Evolutionary conservation across 1,140 invertebrate species (phyloP).

Genomic region (Papilio polytes): DNA sequence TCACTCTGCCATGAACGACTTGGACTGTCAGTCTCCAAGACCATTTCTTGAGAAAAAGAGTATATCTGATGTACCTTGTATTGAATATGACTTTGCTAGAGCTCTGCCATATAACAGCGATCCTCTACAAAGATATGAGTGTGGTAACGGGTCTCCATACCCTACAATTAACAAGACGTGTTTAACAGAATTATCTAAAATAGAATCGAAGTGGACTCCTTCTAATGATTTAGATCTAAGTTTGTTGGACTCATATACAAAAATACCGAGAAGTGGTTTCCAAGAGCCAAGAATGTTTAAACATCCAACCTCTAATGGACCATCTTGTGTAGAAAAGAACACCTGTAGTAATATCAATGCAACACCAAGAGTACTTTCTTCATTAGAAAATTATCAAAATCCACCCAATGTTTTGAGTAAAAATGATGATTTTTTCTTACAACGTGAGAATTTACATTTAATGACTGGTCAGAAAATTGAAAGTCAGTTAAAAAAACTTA

Average conservation of each 20-base stretch:
- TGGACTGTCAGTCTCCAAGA: conserved; percentile 74
- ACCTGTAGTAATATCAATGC: not conserved
- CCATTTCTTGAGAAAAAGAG: conserved; percentile 64
- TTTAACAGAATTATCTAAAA: conserved; percentile 46
- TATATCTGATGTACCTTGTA: conserved; percentile 41
- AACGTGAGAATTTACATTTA: conserved; percentile 58
- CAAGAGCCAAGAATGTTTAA: conserved; percentile 14
- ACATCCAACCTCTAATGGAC: not conserved
- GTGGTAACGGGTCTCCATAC: conserved; percentile 66
- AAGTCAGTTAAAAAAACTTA: conserved; percentile 54
- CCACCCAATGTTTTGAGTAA: conserved; percentile 58
- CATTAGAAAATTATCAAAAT: conserved; percentile 53
- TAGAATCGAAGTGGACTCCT: conserved; percentile 52
- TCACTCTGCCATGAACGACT: conserved; percentile 56
- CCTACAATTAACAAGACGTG: conserved; percentile 59
- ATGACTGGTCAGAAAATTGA: conserved; percentile 49
- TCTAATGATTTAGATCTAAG: conserved; percentile 74
- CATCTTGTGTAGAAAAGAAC: not conserved
- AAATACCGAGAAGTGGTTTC: conserved; percentile 44
- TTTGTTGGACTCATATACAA: conserved; percentile 61
- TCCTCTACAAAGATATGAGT: conserved; percentile 65
- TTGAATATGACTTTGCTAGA: conserved; percentile 43
- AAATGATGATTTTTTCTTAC: conserved; percentile 71
- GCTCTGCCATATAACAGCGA: conserved; percentile 59
- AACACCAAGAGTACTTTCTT: conserved; percentile 44